Conservation (phyloP, 1,140 invertebrate genomes). For the Metaphire vulgaris region DNA sequence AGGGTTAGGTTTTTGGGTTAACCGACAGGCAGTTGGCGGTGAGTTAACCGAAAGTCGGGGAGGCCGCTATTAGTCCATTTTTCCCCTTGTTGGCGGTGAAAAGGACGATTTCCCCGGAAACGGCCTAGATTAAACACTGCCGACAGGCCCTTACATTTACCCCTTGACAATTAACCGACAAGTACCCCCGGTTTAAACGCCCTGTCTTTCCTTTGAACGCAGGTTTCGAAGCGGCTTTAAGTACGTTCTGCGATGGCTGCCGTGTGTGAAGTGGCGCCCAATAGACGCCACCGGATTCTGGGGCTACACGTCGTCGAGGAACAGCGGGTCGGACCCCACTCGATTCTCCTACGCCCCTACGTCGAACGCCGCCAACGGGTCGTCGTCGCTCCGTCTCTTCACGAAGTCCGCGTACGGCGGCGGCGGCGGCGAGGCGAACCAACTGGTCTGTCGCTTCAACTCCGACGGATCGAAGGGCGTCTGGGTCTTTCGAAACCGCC, state of each 20-base stretch:
- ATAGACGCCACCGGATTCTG: constrained; percentile 11
- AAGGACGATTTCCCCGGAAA: too few relatives aligned
- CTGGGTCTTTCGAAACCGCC: neutral
- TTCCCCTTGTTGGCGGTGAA: neutral
- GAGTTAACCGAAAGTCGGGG: neutral
- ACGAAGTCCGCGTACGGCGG: neutral
- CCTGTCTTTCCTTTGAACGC: constrained; percentile 19
- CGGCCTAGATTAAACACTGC: too few relatives aligned
- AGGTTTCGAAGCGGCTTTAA: constrained; percentile 82
- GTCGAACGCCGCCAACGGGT: neutral
- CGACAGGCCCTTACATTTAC: neutral
- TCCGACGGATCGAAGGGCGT: neutral
- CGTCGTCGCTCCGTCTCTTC: neutral
- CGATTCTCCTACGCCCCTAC: constrained; percentile 4
- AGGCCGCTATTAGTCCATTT: neutral
- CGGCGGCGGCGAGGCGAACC: neutral
- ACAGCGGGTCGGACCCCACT: constrained; percentile 8
- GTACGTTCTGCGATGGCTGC: constrained; percentile 75
- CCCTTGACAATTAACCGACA: neutral
- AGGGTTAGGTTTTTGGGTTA: too few relatives aligned
- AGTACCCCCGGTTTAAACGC: neutral
- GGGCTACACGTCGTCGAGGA: neutral
- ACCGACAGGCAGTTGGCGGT: too few relatives aligned
- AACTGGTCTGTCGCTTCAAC: neutral
- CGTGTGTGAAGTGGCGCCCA: constrained; percentile 53